Percentiles rank a stretch among this genome's conserved stretches.
phyloP scores from a whole-genome alignment of 2,113 vertebrate genomes.

The Eurypyga helias region DNA sequence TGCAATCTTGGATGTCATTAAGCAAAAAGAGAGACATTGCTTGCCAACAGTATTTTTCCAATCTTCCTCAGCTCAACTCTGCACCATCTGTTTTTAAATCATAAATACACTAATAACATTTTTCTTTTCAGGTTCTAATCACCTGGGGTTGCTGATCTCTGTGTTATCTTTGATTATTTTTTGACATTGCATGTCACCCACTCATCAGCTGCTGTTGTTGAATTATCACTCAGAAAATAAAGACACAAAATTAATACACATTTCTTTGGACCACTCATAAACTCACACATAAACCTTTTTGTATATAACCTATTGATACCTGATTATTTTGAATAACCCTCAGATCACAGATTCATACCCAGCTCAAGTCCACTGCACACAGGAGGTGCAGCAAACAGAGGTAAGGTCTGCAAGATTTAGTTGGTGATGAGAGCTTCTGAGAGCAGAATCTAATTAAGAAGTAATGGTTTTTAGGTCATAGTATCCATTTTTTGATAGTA shows the following conservation, averaged over 20 bases:
- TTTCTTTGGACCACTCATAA: background rate
- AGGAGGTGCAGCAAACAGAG: background rate
- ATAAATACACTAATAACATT: conserved; percentile 2
- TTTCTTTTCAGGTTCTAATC: background rate
- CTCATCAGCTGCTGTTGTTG: background rate
- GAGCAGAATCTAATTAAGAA: background rate
- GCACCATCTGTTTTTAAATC: conserved; percentile 22
- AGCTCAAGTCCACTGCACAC: background rate
- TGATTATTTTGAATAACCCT: background rate
- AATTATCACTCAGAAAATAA: background rate
- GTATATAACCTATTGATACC: background rate
- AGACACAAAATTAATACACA: background rate
- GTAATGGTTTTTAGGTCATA: background rate
- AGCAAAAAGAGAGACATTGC: background rate
- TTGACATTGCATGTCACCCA: background rate
- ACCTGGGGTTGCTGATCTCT: background rate
- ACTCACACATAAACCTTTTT: background rate
- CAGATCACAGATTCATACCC: background rate
- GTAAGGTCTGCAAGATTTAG: background rate
- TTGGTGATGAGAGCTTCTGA: background rate
- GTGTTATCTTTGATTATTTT: background rate
- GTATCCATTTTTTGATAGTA: background rate
- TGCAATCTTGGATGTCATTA: background rate
- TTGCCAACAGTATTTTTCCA: background rate
- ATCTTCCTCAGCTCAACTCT: background rate